phyloP scores from a whole-genome alignment of 2,113 vertebrate species.

The Columba janthina region DNA sequence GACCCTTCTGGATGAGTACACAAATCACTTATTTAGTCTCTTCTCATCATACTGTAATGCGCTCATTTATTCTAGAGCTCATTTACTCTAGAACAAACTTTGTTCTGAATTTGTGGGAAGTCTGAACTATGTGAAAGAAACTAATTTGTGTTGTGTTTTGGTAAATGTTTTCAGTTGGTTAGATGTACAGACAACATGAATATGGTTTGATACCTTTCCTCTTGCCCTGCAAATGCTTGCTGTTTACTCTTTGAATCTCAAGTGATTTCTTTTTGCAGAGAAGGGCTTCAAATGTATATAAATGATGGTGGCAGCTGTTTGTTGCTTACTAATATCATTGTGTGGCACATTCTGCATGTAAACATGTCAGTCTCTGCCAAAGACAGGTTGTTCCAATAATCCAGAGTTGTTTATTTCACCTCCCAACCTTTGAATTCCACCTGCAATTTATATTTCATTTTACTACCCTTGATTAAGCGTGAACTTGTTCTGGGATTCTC shows the following conservation, averaged over 20 bases:
- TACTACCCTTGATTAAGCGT: rapidly evolving
- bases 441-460: not conserved
- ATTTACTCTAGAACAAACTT: not conserved
- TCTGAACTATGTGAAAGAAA: not conserved
- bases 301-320: not conserved
- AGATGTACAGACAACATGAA: not conserved
- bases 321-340: not conserved
- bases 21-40: not conserved
- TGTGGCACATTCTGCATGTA: not conserved
- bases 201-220: not conserved
- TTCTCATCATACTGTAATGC: not conserved
- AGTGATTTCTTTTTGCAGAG: not conserved
- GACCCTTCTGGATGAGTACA: not conserved
- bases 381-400: not conserved
- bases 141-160: not conserved
- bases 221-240: not conserved
- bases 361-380: not conserved
- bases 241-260: not conserved
- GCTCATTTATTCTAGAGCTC: not conserved
- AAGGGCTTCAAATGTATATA: not conserved
- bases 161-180: not conserved
- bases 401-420: not conserved
- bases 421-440: not conserved
- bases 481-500: not conserved
- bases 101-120: not conserved